phyloP scores from a whole-genome alignment of 64 coral and sea anemone species.

The Pachyseris speciosa region DNA sequence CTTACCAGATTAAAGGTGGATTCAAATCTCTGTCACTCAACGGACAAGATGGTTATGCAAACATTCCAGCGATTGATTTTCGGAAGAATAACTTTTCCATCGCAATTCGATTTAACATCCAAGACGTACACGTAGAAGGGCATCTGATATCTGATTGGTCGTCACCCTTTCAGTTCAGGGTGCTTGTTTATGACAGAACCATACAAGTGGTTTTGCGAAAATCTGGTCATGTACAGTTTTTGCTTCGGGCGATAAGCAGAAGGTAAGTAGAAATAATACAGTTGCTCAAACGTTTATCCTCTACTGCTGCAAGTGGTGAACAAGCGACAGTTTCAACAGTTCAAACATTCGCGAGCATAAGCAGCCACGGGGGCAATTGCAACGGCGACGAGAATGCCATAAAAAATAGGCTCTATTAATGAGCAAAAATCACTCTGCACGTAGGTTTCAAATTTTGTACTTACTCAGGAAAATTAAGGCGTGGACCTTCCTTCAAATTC shows the following conservation, averaged over 20 bases:
- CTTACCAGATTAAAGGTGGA: background rate
- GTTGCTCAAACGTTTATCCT: background rate
- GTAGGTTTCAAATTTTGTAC: too few species aligned
- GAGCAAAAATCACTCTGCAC: too few species aligned
- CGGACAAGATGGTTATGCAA: conserved; percentile 53
- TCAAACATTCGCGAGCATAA: too few species aligned
- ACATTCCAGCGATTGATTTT: conserved; percentile 80
- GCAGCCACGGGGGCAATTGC: too few species aligned
- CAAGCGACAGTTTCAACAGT: too few species aligned
- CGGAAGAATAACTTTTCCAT: conserved; percentile 68
- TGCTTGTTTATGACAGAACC: conserved; percentile 15
- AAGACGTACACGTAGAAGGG: conserved; percentile 24
- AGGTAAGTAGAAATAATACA: background rate
- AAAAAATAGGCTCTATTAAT: too few species aligned
- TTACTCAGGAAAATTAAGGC: too few species aligned
- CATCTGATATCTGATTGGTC: conserved; percentile 89
- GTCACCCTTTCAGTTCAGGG: conserved; percentile 67
- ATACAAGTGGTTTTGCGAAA: conserved; percentile 21
- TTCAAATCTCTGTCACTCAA: conserved; percentile 34
- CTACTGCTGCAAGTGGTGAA: too few species aligned
- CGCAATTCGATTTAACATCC: conserved; percentile 56
- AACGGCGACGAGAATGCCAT: too few species aligned
- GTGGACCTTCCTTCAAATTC: too few species aligned
- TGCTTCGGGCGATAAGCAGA: background rate
- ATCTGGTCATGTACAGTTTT: background rate